A percentile compares a stretch with the other conserved stretches of the same genome.
These are phyloP conservation scores for Sorex araneus DNA, from an alignment of 2,113 vertebrate genomes.

Conservation along the genomic window DNA sequence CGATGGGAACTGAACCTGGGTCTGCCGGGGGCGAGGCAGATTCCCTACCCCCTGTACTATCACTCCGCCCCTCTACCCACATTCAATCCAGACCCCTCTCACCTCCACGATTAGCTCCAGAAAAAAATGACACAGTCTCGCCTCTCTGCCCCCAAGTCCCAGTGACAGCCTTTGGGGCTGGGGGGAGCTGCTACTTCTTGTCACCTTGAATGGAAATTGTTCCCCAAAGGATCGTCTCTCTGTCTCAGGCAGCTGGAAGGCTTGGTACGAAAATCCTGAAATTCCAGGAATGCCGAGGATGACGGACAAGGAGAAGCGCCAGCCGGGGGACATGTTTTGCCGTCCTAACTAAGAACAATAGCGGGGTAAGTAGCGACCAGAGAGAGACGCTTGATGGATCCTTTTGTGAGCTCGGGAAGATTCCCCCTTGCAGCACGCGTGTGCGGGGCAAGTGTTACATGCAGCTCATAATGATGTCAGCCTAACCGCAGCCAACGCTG, in stretches of 20 bases:
- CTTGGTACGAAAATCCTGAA: neutral
- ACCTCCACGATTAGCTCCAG: slow-evolving; percentile 54
- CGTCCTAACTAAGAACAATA: slow-evolving; percentile 71
- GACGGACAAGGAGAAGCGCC: neutral
- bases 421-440: neutral
- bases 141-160: slow-evolving; percentile 27
- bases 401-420: slow-evolving; percentile 64
- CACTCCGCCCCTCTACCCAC: no score
- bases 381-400: slow-evolving; percentile 65
- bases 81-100: neutral
- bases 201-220: slow-evolving; percentile 40
- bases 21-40: no score
- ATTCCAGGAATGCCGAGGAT: slow-evolving; percentile 53
- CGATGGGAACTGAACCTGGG: no score
- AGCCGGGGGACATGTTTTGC: slow-evolving; percentile 52
- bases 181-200: neutral
- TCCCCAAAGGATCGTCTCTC: no score
- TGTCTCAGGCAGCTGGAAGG: slow-evolving; percentile 31
- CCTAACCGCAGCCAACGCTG: slow-evolving; percentile 67
- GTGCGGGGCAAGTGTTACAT: slow-evolving; percentile 64
- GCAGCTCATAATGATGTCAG: slow-evolving; percentile 74
- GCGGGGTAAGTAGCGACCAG: slow-evolving; percentile 58
- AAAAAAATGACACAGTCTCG: slow-evolving; percentile 31
- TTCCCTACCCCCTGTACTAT: no score
- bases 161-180: neutral